Base-by-base conservation (phyloP, 2,797 vertebrate genomes). In the Gobionotothen gibberifrons region DNA sequence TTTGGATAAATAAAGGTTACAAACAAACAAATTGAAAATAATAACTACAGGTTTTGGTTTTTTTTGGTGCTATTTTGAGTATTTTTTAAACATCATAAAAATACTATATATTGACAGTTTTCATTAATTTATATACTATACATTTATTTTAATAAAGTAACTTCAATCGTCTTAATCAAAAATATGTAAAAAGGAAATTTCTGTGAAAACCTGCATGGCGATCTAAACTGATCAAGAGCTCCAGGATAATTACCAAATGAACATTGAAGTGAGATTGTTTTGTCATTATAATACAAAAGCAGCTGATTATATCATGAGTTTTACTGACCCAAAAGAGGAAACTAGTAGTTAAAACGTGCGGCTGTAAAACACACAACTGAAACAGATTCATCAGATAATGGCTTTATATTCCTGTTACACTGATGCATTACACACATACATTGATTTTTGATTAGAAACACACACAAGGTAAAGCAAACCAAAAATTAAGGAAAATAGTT, bases 341-440 rank as follows among this genome's bases (percentile, higher is more conserved):
- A 39, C 21, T 66, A 3, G 1, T 13, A 36, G 2, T 60, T 48
- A 22, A 69, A 11, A 53, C 39, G 54, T 7, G 21, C 9, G 9
- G 51, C 55, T 62, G 61, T 52, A 39, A 81, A 79, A 32, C 47
- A 84, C 54, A 82, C 71, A 77, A 43, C 46, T 74, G 26, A 76
- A 66, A 62, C 56, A 79, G 59, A 54, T 70, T 36, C 42, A 76
- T 89, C 59, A 81, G 72, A 70, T 82, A 81, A 94, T 94, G 91
- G 91, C 92, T 94, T 93, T 91, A 90, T 92, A 90, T 92, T 93
- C 90, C 92, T 48, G 43, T 85, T 73, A 81, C 82, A 85, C n/a
- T 80, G 59, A 82, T 76, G 49, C 54, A 74, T 79, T 70, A 81
- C 66, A 90, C 62, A 72, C 53, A 63, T 61, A 56, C 16, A 40